phyloP scores from a whole-genome alignment of 2,888 invertebrate genomes.

The Brassicogethes aeneus region DNA sequence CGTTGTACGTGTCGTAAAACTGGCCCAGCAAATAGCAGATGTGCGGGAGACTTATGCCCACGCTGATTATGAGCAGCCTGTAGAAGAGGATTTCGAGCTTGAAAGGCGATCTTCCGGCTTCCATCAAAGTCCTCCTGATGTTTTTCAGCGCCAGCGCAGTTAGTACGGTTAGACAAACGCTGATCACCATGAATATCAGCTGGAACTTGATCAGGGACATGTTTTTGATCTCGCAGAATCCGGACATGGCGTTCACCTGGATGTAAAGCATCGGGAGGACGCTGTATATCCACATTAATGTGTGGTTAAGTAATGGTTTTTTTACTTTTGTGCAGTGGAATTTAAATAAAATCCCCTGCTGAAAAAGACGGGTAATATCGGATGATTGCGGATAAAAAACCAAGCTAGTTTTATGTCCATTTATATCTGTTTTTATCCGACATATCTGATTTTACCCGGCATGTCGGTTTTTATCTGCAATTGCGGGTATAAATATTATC shows the following conservation, averaged over 20 bases:
- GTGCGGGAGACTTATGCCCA: slow-evolving; percentile 67
- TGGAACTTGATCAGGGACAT: slow-evolving; percentile 24
- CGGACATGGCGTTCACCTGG: slow-evolving; percentile 69
- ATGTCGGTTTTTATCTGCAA: too few species aligned
- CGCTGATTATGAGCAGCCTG: slow-evolving; percentile 68
- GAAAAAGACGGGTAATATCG: too few species aligned
- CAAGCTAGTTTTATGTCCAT: too few species aligned
- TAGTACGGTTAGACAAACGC: slow-evolving; percentile 61
- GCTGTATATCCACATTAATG: slow-evolving; percentile 81
- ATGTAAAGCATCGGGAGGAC: slow-evolving; percentile 78
- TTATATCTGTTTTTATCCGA: too few species aligned
- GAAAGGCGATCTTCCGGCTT: slow-evolving; percentile 48
- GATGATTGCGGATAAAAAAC: too few species aligned
- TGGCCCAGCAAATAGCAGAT: slow-evolving; percentile 59
- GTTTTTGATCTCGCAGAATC: slow-evolving; percentile 63
- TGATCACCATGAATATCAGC: slow-evolving; percentile 41
- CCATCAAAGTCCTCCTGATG: slow-evolving; percentile 52
- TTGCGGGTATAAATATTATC: too few species aligned
- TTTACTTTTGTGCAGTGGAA: too few species aligned
- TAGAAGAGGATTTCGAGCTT: slow-evolving; percentile 61
- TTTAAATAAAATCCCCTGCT: too few species aligned
- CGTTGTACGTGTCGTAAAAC: slow-evolving; percentile 27
- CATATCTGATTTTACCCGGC: too few species aligned
- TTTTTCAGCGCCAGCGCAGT: slow-evolving; percentile 70
- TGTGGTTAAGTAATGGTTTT: too few species aligned